A percentile compares a stretch with the other conserved stretches of the same genome.
phyloP scores from a whole-genome alignment of 2,888 invertebrate species.

The Mactromeris polynyma region DNA sequence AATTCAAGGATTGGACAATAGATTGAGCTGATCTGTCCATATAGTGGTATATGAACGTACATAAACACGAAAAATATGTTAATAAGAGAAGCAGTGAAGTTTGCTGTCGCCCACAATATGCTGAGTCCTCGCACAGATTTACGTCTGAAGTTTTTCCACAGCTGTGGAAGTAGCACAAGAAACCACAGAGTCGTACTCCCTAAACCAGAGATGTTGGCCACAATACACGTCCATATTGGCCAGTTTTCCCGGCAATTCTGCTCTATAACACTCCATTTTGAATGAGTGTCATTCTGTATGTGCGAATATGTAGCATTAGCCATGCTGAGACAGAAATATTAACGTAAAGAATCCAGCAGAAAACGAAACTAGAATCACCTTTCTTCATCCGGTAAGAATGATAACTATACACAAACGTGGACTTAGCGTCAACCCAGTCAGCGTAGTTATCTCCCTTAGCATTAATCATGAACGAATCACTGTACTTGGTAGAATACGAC shows the following conservation, averaged over 20 bases:
- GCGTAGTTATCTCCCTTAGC: neutral
- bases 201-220: conserved; percentile 71
- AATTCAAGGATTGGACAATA: conserved; percentile 75
- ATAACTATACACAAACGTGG: neutral
- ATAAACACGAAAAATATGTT: conserved; percentile 75
- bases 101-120: conserved; percentile 74
- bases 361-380: neutral
- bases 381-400: neutral
- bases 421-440: neutral
- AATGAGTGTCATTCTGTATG: neutral
- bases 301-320: neutral
- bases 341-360: neutral
- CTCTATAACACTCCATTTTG: conserved; percentile 51
- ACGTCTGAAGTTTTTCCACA: conserved; percentile 76
- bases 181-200: conserved; percentile 75
- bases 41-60: conserved; percentile 69
- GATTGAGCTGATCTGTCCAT: conserved; percentile 71
- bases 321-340: neutral
- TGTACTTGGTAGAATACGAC: too few relatives aligned
- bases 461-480: too few relatives aligned
- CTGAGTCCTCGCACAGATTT: conserved; percentile 75
- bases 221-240: conserved; percentile 72
- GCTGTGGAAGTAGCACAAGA: conserved; percentile 75
- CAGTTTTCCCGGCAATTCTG: conserved; percentile 72
- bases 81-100: conserved; percentile 74